These are phyloP conservation scores for Aphidoletes aphidimyza DNA, from an alignment of 2,888 invertebrate species.

Conservation along the genomic window DNA sequence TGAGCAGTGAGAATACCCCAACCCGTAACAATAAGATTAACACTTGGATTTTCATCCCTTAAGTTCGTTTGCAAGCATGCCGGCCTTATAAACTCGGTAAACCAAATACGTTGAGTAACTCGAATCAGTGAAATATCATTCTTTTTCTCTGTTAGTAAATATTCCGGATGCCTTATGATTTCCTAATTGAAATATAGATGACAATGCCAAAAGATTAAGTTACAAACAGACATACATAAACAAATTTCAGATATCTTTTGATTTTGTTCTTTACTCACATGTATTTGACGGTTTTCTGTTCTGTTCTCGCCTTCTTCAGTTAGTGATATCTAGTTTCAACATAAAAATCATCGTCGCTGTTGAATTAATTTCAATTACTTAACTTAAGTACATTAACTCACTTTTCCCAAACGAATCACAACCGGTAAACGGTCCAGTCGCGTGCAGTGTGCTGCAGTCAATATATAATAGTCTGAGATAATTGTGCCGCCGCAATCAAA, in stretches of 20 bases:
- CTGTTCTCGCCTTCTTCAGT: too few relatives aligned
- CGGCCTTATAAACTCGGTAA: conserved; percentile 58
- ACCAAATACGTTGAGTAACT: conserved; percentile 56
- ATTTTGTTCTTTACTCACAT: too few relatives aligned
- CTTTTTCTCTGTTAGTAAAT: conserved; percentile 56
- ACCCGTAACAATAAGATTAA: conserved; percentile 58
- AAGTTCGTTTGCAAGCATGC: conserved; percentile 59
- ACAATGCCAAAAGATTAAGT: too few relatives aligned
- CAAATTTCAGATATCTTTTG: too few relatives aligned
- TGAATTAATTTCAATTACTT: too few relatives aligned
- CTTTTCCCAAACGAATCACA: neutral
- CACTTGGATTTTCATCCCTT: conserved; percentile 56
- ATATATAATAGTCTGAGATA: neutral
- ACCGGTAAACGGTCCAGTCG: neutral
- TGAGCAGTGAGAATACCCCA: conserved; percentile 58
- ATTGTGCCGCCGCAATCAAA: neutral
- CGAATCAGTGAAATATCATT: conserved; percentile 60
- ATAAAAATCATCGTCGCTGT: too few relatives aligned
- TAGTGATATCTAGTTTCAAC: too few relatives aligned
- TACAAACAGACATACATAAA: too few relatives aligned
- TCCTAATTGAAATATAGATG: neutral
- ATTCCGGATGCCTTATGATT: conserved; percentile 56
- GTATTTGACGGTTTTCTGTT: too few relatives aligned
- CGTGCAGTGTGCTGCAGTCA: neutral
- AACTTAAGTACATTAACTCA: neutral